Conservation (phyloP, 2,888 invertebrate genomes). For the Drosophila yooni region DNA sequence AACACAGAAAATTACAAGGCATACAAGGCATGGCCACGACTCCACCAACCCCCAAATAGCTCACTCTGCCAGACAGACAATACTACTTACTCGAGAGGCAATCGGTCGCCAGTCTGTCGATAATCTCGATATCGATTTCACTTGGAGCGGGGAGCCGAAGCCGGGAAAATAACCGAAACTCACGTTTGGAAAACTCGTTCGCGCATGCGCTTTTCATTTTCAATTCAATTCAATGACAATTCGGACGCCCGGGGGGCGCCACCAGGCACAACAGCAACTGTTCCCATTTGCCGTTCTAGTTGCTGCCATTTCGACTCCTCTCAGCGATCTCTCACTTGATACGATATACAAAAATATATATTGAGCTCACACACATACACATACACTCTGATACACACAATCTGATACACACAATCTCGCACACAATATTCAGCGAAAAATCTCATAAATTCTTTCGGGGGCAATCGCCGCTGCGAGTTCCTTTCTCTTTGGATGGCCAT, state of each 20-base stretch:
- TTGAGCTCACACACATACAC: slow-evolving; percentile 36
- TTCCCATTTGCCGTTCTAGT: slow-evolving; percentile 65
- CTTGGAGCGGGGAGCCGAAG: slow-evolving; percentile 27
- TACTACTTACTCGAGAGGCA: slow-evolving; percentile 15
- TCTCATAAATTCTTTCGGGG: slow-evolving; percentile 74
- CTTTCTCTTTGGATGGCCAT: slow-evolving; percentile 60
- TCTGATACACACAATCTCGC: not conserved
- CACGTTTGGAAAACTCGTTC: slow-evolving; percentile 64
- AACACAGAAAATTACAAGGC: slow-evolving; percentile 64
- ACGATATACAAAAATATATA: slow-evolving; percentile 19
- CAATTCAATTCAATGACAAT: slow-evolving; percentile 72
- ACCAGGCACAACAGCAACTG: slow-evolving; percentile 39
- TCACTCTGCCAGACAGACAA: not conserved
- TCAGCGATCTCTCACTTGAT: slow-evolving; percentile 53
- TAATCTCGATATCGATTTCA: slow-evolving; percentile 74
- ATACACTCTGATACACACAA: slow-evolving; percentile 5
- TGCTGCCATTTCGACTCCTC: slow-evolving; percentile 44
- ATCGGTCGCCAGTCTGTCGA: slow-evolving; percentile 20
- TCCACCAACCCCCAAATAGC: not conserved
- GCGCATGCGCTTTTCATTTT: slow-evolving; percentile 74
- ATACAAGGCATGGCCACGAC: not conserved
- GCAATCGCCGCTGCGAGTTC: slow-evolving; percentile 59
- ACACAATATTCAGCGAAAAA: slow-evolving; percentile 46
- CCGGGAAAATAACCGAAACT: slow-evolving; percentile 43
- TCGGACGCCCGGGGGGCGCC: slow-evolving; percentile 58